Base-by-base conservation (phyloP, 2,113 vertebrate species). In the Tetraodon nigroviridis region DNA sequence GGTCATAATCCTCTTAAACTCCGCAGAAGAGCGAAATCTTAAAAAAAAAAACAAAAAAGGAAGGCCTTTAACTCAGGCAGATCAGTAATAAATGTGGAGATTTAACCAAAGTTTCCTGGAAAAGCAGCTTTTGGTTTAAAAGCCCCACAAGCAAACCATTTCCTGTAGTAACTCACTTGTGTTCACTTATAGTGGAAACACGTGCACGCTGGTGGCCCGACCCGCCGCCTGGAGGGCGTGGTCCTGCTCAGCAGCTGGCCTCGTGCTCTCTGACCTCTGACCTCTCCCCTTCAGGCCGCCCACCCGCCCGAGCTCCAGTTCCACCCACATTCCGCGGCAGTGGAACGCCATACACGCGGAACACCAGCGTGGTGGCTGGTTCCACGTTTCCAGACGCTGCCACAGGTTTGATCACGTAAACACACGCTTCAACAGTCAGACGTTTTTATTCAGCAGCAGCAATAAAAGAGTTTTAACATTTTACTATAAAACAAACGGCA, bases 201-300 rank as follows among this genome's bases (percentile, higher is more conserved):
- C 3, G 32, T 37, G 32, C 32, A 37, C 32, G 32, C 5, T 27
- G 5, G 5, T 27, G 24, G 24, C 24, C 24, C 7, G 24, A 27
- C 24, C 24, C 24, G 24, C 5, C 24, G 49, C 10, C 44, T 0
- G 44, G 45, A 51, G 69, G 76, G 64, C 12, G 64, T 56, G 6
- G 64, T 73, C 54, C 71, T 61, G 44, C 73, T 65, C 73, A 55
- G 66, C 84, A 82, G 84, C 79, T 83, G 81, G 64, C 54, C 69
- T 77, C 65, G 8, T n/a, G 17, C 41, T 51, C 55, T 21, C 54
- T 70, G 66, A 78, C 76, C 82, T 78, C 63, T 73, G 73, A 0
- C 71, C 69, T 51, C 51, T 3, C 42, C 32, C 32, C 32, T 37
- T 37, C 32, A 37, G 2, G 32, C 32, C 32, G 3, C 8, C 29